Evolutionary conservation across 2,888 invertebrate genomes (phyloP), one percentile per base, ranked within the genome.

Genomic region (Nasonia oneida): DNA sequence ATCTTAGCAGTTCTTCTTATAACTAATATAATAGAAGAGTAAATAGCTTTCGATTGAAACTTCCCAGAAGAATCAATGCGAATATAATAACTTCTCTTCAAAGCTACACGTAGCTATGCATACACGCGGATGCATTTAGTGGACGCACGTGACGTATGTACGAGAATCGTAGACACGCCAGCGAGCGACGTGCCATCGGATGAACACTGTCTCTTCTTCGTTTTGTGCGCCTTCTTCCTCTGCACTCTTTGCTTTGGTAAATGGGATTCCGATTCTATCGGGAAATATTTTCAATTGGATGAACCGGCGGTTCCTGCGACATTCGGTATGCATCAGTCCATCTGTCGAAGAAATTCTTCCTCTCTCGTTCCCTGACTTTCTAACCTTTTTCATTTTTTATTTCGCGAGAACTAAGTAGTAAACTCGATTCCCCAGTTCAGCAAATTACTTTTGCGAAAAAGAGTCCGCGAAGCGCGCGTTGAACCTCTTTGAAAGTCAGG

Each of bases 251-350:
- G 47, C 12, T n/a, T 61, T 14, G 71, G 81, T 74, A 83, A 84
- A 81, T 79, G 29, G 39, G 18, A 83, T 83, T 87, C 71, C 74
- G 80, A 80, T 81, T 67, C 67, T 33, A 80, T 76, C 57, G 81
- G 81, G 87, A 89, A 89, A 89, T 88, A 89, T 89, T 90, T 90
- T 90, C 90, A 90, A 90, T 90, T 89, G 90, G 89, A 90, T 89
- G 88, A 89, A 84, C 85, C 85, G 85, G 84, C 87, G 42, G 70
- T 61, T 57, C 71, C 89, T 89, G 88, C 89, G 88, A 90, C 90
- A 90, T 91, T 91, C 90, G 88, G 90, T 90, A 91, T 91, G 91
- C 91, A 90, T 91, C 90, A 90, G 90, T 89, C 89, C 82, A 85
- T 79, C 86, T 83, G 80, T 37, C 86, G 88, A 88, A 23, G 23